Evolutionary conservation across 2,888 invertebrate genomes (phyloP).

Genomic region (Diploptera punctata): DNA sequence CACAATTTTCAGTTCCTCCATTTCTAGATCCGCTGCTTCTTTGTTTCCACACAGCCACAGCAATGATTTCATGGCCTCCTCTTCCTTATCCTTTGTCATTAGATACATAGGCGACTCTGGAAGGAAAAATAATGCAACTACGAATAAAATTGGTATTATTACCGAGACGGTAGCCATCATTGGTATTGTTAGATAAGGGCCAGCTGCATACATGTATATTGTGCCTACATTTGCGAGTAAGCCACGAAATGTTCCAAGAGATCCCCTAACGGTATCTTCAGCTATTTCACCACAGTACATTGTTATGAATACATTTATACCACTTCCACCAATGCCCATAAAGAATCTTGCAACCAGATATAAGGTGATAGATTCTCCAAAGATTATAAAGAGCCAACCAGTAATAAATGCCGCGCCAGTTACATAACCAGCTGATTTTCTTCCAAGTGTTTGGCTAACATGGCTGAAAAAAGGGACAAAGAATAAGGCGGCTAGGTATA

Average conservation of each 20-base stretch:
- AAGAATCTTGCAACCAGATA: slow-evolving; percentile 56
- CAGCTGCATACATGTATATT: slow-evolving; percentile 59
- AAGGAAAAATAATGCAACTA: neutral
- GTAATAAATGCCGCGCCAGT: neutral
- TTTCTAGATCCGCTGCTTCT: neutral
- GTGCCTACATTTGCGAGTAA: slow-evolving; percentile 59
- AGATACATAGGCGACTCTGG: slow-evolving; percentile 7
- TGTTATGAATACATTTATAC: slow-evolving; percentile 61
- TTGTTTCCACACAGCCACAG: neutral
- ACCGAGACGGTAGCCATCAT: slow-evolving; percentile 9
- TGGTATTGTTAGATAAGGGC: slow-evolving; percentile 59
- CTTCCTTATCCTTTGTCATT: neutral
- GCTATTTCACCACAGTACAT: slow-evolving; percentile 70
- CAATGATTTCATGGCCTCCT: too few relatives aligned
- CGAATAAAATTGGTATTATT: neutral
- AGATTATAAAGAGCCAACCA: slow-evolving; percentile 4
- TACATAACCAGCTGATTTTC: slow-evolving; percentile 29
- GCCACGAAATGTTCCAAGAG: slow-evolving; percentile 64
- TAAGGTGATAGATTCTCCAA: neutral
- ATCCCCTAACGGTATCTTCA: slow-evolving; percentile 61
- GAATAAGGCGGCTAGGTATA: slow-evolving; percentile 61
- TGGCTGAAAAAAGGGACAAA: slow-evolving; percentile 2
- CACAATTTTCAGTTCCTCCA: neutral
- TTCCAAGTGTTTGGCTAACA: slow-evolving; percentile 4
- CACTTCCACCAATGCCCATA: slow-evolving; percentile 65